These are phyloP conservation scores for Strix uralensis DNA, from an alignment of 2,113 vertebrate species.

Conservation along the genomic window DNA sequence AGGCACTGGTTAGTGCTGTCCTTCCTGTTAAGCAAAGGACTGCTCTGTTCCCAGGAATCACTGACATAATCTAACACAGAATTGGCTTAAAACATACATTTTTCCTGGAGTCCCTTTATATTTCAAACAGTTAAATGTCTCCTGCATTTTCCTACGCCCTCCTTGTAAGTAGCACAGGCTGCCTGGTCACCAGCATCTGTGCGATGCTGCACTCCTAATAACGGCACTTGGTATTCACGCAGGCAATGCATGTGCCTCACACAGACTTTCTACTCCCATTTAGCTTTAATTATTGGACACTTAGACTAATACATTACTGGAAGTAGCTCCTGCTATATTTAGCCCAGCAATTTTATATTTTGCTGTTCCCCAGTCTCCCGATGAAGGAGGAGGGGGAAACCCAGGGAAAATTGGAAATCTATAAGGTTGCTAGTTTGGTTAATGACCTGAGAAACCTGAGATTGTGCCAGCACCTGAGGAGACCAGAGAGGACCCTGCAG, in stretches of 20 bases:
- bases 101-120: neutral
- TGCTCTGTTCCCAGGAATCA: neutral
- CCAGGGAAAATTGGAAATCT: neutral
- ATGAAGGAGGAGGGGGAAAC: neutral
- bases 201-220: neutral
- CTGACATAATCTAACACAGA: neutral
- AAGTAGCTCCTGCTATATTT: slow-evolving; percentile 54
- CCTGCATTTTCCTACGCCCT: neutral
- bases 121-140: neutral
- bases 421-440: neutral
- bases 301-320: slow-evolving; percentile 39
- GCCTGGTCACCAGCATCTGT: neutral
- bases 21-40: neutral
- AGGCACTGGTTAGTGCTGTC: too few relatives aligned
- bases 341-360: slow-evolving; percentile 18
- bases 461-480: neutral
- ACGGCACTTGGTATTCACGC: neutral
- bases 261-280: neutral
- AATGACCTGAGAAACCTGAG: neutral
- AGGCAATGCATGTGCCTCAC: neutral
- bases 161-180: neutral
- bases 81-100: neutral
- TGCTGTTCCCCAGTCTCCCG: neutral
- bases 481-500: neutral
- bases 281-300: slow-evolving; percentile 8